A percentile compares a stretch with the other conserved stretches of the same genome.
Evolutionary conservation across 2,113 vertebrate species (phyloP).

Genomic region (Murina feae): DNA sequence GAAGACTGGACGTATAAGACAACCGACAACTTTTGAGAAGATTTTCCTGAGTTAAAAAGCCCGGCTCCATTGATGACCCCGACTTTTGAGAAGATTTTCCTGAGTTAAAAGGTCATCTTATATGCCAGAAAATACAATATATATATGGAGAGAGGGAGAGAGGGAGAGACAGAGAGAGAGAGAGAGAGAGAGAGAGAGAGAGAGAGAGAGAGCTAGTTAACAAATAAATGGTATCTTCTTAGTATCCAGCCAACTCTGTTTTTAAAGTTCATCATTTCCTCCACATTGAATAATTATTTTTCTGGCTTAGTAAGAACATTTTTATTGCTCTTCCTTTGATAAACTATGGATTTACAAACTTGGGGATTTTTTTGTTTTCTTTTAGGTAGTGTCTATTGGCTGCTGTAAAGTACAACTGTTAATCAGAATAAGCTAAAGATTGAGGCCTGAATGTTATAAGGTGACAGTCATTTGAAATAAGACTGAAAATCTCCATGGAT

Average conservation of each 20-base stretch:
- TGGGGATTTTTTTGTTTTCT: not conserved
- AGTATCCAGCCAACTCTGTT: not conserved
- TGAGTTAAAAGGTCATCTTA: too few relatives aligned
- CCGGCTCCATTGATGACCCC: too few relatives aligned
- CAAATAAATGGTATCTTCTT: not conserved
- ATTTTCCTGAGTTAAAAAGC: too few relatives aligned
- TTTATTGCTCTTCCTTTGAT: not conserved
- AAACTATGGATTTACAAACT: constrained; percentile 21
- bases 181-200: not conserved
- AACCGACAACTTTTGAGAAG: too few relatives aligned
- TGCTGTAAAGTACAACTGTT: not conserved
- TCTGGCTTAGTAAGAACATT: not conserved
- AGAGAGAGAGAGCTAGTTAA: not conserved
- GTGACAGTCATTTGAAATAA: constrained; percentile 53
- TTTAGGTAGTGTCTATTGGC: not conserved
- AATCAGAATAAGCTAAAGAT: constrained; percentile 29
- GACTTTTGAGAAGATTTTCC: too few relatives aligned
- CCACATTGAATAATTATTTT: not conserved
- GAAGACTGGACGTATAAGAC: too few relatives aligned
- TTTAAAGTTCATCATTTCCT: not conserved
- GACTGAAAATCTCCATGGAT: constrained; percentile 45
- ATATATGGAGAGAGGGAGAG: too few relatives aligned
- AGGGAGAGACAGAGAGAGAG: too few relatives aligned
- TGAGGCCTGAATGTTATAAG: not conserved
- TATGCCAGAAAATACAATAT: too few relatives aligned